These are phyloP conservation scores for Crotalus viridis DNA, from an alignment of 2,113 vertebrate species.

Conservation along the genomic window DNA sequence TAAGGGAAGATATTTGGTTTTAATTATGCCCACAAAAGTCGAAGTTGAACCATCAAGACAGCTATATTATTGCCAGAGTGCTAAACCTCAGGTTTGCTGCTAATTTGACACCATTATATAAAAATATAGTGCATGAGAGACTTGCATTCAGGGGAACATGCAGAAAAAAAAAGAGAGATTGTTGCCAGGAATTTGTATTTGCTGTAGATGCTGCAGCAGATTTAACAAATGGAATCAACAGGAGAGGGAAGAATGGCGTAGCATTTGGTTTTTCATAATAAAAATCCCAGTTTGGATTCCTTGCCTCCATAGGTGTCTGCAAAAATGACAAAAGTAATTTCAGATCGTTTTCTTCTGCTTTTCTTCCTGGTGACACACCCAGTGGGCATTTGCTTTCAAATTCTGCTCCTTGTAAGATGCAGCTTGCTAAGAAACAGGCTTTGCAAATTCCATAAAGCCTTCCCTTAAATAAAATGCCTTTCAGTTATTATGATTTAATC, in stretches of 20 bases:
- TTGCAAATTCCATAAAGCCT: neutral
- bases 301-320: neutral
- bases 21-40: slow-evolving; percentile 69
- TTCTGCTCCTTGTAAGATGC: neutral
- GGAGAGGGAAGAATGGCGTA: neutral
- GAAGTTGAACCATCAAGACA: slow-evolving; percentile 65
- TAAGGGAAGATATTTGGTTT: slow-evolving; percentile 74
- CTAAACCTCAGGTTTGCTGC: slow-evolving; percentile 58
- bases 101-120: slow-evolving; percentile 64
- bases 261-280: neutral
- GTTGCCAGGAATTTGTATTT: slow-evolving; percentile 40
- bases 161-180: slow-evolving; percentile 31
- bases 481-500: neutral
- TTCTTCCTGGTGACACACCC: neutral
- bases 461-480: neutral
- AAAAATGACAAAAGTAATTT: neutral
- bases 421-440: neutral
- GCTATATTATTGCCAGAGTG: slow-evolving; percentile 69
- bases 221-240: neutral
- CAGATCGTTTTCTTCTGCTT: neutral
- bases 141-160: slow-evolving; percentile 49
- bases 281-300: neutral
- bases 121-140: slow-evolving; percentile 49
- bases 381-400: neutral
- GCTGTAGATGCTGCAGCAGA: neutral